A percentile compares a stretch with the other conserved stretches of the same genome.
Evolutionary conservation across 2,888 invertebrate species (phyloP).

Genomic region (Latrodectus elegans): DNA sequence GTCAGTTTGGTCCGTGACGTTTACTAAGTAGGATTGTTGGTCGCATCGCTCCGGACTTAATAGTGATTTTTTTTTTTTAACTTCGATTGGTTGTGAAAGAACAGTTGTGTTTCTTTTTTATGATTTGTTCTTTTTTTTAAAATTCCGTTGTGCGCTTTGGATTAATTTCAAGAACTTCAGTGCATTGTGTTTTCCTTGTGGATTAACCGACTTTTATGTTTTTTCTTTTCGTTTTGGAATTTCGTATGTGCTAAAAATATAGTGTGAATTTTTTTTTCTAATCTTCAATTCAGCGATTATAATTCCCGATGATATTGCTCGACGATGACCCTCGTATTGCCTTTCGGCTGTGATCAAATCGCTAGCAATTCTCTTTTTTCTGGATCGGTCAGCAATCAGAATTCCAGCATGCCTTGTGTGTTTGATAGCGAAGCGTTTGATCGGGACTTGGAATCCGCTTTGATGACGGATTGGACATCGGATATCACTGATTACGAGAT

Average conservation of each 20-base stretch:
- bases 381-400: constrained; percentile 38
- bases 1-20: constrained; percentile 64
- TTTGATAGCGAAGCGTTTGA: constrained; percentile 56
- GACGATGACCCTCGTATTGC: constrained; percentile 64
- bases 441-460: constrained; percentile 61
- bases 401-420: constrained; percentile 64
- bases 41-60: constrained; percentile 18
- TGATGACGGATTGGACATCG: constrained; percentile 61
- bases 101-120: constrained; percentile 36
- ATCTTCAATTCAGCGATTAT: background rate
- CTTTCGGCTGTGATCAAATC: constrained; percentile 62
- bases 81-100: constrained; percentile 1
- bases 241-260: constrained; percentile 1
- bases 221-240: constrained; percentile 4
- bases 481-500: constrained; percentile 51
- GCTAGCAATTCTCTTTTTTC: constrained; percentile 34
- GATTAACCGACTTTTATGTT: constrained; percentile 16
- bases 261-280: constrained; percentile 1
- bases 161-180: constrained; percentile 23
- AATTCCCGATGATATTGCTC: constrained; percentile 31
- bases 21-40: constrained; percentile 3
- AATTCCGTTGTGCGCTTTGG: constrained; percentile 35
- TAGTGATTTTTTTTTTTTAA: constrained; percentile 4
- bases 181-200: constrained; percentile 17
- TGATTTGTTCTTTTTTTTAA: constrained; percentile 27